phyloP scores from a whole-genome alignment of 2,888 invertebrate genomes.

The Aleiodes leptofemur region DNA sequence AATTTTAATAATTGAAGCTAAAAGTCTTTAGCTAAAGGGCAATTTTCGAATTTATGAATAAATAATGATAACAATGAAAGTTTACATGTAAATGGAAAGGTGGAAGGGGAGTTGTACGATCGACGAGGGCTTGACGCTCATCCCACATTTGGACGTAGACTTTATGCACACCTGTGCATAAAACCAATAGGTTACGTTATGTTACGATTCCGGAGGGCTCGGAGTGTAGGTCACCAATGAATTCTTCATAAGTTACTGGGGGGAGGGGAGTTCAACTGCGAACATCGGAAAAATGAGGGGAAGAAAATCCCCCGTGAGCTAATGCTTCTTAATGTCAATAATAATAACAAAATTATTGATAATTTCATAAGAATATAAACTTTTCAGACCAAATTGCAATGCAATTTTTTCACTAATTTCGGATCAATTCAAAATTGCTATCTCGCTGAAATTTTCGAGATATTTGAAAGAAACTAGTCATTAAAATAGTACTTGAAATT shows the following conservation, averaged over 20 bases:
- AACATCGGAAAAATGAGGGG: conserved; percentile 53
- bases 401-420: too few relatives aligned
- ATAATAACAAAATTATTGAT: too few relatives aligned
- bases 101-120: conserved; percentile 1
- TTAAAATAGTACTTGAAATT: too few relatives aligned
- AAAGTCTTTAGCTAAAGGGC: too few relatives aligned
- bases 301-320: conserved; percentile 4
- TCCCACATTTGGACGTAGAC: conserved; percentile 26
- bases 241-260: conserved; percentile 63
- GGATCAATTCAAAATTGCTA: too few relatives aligned
- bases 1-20: too few relatives aligned
- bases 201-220: conserved; percentile 28
- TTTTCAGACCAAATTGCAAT: too few relatives aligned
- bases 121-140: conserved; percentile 15
- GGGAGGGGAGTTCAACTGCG: conserved; percentile 60
- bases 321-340: not conserved
- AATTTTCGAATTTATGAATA: conserved; percentile 3
- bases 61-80: not conserved
- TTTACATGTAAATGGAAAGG: conserved; percentile 15
- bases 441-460: too few relatives aligned
- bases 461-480: too few relatives aligned
- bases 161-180: conserved; percentile 33
- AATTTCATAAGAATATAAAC: too few relatives aligned
- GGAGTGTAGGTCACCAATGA: conserved; percentile 67
- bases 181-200: conserved; percentile 30